Percentiles rank a stretch among this genome's conserved stretches.
phyloP scores from a whole-genome alignment of 2,113 vertebrate genomes.

The Ciconia boyciana region DNA sequence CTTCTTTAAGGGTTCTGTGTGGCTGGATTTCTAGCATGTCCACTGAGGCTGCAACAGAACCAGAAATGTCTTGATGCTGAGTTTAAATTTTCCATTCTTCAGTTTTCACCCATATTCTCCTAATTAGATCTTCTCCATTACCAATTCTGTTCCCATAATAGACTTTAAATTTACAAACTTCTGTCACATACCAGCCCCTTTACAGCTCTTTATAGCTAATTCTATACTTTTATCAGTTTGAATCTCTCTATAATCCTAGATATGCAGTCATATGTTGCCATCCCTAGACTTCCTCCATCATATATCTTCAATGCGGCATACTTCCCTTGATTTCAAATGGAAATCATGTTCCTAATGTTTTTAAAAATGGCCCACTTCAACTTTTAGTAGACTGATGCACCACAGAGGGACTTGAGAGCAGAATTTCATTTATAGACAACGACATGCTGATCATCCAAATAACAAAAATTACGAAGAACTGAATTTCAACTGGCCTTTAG shows the following conservation, averaged over 20 bases:
- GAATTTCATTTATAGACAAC: not conserved
- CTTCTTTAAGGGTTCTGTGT: not conserved
- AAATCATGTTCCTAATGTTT: not conserved
- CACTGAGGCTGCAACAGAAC: not conserved
- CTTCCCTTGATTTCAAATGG: not conserved
- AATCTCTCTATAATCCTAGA: not conserved
- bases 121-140: not conserved
- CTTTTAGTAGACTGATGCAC: not conserved
- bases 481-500: not conserved
- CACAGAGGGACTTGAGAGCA: not conserved
- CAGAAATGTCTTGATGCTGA: not conserved
- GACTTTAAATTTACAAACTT: not conserved
- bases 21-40: not conserved
- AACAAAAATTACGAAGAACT: not conserved
- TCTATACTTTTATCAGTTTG: not conserved
- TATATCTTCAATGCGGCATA: not conserved
- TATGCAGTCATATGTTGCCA: not conserved
- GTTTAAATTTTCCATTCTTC: not conserved
- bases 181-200: not conserved
- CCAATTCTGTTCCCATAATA: not conserved
- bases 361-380: not conserved
- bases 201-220: not conserved
- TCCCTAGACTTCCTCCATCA: not conserved
- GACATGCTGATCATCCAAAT: not conserved
- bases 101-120: not conserved